Evolutionary conservation across 2,797 vertebrate genomes (phyloP).

Genomic region (Xenopus petersii): DNA sequence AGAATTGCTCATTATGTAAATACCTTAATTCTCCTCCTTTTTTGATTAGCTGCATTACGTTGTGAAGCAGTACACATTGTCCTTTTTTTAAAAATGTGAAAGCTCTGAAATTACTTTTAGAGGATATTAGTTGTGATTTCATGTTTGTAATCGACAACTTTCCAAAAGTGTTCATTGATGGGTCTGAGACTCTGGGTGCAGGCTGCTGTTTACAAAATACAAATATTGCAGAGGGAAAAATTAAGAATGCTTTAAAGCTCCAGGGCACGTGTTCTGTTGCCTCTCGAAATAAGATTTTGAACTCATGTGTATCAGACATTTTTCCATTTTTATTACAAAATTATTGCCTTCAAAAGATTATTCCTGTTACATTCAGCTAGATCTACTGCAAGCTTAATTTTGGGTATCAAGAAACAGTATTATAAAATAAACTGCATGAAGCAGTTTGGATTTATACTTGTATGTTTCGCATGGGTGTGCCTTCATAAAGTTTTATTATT

Average conservation of each 20-base stretch:
- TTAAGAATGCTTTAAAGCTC: conserved; percentile 75
- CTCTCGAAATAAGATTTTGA: conserved; percentile 60
- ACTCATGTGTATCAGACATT: conserved; percentile 61
- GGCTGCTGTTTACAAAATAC: conserved; percentile 74
- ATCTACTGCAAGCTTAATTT: conserved; percentile 77
- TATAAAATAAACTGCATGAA: conserved; percentile 65
- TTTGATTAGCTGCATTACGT: conserved; percentile 84
- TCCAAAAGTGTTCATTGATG: conserved; percentile 73
- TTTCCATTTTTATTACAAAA: conserved; percentile 60
- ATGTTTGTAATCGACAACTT: conserved; percentile 83
- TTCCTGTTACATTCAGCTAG: conserved; percentile 71
- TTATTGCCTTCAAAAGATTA: conserved; percentile 73
- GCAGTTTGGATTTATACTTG: conserved; percentile 68
- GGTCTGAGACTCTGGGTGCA: conserved; percentile 71
- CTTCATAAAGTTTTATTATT: conserved; percentile 62
- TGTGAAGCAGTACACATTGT: conserved; percentile 89
- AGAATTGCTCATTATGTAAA: conserved; percentile 87
- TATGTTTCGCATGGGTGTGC: conserved; percentile 77
- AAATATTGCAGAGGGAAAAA: conserved; percentile 78
- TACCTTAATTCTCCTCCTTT: conserved; percentile 81
- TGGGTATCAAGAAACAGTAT: conserved; percentile 76
- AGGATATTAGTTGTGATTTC: conserved; percentile 81
- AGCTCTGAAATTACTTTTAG: conserved; percentile 78
- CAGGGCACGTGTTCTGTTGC: conserved; percentile 69
- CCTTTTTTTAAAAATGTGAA: conserved; percentile 76